phyloP scores from a whole-genome alignment of 1,140 invertebrate species.

The Orchestia grillus region DNA sequence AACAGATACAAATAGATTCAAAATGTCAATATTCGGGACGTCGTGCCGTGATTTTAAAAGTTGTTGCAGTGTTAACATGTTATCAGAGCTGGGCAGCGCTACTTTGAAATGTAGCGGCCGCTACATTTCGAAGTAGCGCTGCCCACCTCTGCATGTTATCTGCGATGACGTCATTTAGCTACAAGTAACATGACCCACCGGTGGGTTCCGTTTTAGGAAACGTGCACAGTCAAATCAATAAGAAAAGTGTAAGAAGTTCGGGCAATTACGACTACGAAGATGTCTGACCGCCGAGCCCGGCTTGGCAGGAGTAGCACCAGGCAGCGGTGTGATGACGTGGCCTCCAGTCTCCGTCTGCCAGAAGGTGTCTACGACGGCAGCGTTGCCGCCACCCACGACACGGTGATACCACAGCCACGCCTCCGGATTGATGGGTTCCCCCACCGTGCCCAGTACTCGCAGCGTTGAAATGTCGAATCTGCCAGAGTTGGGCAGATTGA shows the following conservation, averaged over 20 bases:
- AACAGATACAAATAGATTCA: not conserved
- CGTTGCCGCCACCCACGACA: constrained; percentile 73
- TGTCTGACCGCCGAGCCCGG: constrained; percentile 92
- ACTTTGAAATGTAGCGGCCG: too few species aligned
- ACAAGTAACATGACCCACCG: not conserved
- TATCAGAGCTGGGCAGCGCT: too few species aligned
- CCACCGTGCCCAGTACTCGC: constrained; percentile 91
- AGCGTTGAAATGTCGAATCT: constrained; percentile 78
- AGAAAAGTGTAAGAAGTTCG: not conserved
- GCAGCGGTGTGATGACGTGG: constrained; percentile 93
- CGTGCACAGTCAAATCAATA: not conserved
- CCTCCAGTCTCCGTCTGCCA: constrained; percentile 99
- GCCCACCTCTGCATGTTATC: too few species aligned
- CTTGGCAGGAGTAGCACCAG: constrained; percentile 95
- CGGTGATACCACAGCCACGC: constrained; percentile 97
- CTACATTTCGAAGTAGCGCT: too few species aligned
- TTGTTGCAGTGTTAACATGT: not conserved
- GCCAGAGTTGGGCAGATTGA: not conserved
- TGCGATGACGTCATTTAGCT: not conserved
- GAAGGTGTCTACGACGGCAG: constrained; percentile 96
- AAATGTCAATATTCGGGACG: not conserved
- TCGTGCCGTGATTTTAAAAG: not conserved
- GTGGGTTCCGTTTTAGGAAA: not conserved
- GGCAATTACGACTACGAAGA: not conserved
- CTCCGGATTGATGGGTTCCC: constrained; percentile 98